Percentiles rank a stretch among this genome's conserved stretches.
Conservation (phyloP, 2,113 vertebrate genomes). For the Microcebus jonahi region DNA sequence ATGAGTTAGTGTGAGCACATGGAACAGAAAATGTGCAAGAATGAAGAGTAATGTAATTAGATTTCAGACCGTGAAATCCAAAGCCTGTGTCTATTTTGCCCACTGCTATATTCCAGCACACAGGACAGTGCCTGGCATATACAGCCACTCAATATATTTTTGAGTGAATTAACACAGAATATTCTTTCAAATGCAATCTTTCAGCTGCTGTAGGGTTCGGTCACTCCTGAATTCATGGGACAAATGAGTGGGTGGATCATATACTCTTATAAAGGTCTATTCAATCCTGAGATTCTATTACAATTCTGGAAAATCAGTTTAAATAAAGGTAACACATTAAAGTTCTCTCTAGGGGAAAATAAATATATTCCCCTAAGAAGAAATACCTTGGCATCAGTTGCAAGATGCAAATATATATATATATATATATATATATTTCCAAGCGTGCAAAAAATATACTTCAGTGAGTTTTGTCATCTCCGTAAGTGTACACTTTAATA, state of each 20-base stretch:
- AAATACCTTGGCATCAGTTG: background rate
- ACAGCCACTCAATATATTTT: background rate
- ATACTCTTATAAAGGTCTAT: background rate
- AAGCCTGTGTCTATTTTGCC: background rate
- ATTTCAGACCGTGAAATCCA: slow-evolving; percentile 34
- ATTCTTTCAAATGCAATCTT: slow-evolving; percentile 52
- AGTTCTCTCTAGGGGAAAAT: background rate
- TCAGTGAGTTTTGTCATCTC: slow-evolving; percentile 8
- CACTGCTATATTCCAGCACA: background rate
- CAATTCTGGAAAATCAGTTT: slow-evolving; percentile 30
- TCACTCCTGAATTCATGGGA: slow-evolving; percentile 18
- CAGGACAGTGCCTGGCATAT: background rate
- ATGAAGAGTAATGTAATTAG: slow-evolving; percentile 3
- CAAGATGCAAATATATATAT: background rate
- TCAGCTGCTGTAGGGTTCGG: slow-evolving; percentile 11
- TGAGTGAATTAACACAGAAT: slow-evolving; percentile 57
- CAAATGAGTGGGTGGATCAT: slow-evolving; percentile 38
- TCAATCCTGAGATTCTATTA: slow-evolving; percentile 27
- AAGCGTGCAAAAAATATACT: background rate
- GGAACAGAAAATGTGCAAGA: background rate
- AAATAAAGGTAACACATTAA: slow-evolving; percentile 41
- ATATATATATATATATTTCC: background rate
- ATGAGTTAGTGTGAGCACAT: slow-evolving; percentile 6
- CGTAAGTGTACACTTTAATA: slow-evolving; percentile 16
- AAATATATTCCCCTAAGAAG: background rate